Evolutionary conservation across 2,888 invertebrate genomes (phyloP).

Genomic region (Lepeophtheirus nordmannii): DNA sequence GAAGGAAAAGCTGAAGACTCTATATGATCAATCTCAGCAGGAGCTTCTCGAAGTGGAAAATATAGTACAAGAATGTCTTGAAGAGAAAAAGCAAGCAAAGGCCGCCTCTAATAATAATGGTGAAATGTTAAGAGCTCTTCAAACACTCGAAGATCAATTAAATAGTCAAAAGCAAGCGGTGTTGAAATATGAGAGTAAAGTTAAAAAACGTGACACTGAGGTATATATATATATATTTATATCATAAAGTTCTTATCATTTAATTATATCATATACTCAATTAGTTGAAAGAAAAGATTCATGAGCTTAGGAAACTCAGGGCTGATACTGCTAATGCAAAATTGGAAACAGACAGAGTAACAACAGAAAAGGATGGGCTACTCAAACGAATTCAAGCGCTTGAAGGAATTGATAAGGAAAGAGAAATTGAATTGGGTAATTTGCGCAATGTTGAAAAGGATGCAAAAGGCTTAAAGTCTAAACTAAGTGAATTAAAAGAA

Average conservation of each 20-base stretch:
- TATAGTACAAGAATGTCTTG: slow-evolving; percentile 19
- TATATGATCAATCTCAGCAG: slow-evolving; percentile 18
- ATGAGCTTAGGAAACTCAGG: slow-evolving; percentile 11
- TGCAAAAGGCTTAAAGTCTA: neutral
- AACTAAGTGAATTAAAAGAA: neutral
- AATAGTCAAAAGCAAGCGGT: slow-evolving; percentile 16
- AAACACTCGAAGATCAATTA: slow-evolving; percentile 6
- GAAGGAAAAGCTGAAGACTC: neutral
- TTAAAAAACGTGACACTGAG: slow-evolving; percentile 16
- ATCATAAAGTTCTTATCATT: neutral
- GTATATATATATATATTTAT: neutral
- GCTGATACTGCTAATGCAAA: slow-evolving; percentile 23
- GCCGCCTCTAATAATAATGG: neutral
- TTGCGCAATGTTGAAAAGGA: neutral
- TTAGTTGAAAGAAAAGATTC: slow-evolving; percentile 20
- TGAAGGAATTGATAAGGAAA: slow-evolving; percentile 18
- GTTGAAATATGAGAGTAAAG: slow-evolving; percentile 15
- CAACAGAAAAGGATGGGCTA: slow-evolving; percentile 4
- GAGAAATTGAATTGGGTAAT: too few species aligned
- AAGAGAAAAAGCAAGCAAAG: slow-evolving; percentile 15
- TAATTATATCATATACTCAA: neutral
- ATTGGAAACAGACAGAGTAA: slow-evolving; percentile 11
- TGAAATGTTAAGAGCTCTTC: slow-evolving; percentile 8
- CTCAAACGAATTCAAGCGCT: neutral
- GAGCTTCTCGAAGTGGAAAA: slow-evolving; percentile 12